Conservation (phyloP, 2,888 invertebrate species). For the Diplazon laetatorius region DNA sequence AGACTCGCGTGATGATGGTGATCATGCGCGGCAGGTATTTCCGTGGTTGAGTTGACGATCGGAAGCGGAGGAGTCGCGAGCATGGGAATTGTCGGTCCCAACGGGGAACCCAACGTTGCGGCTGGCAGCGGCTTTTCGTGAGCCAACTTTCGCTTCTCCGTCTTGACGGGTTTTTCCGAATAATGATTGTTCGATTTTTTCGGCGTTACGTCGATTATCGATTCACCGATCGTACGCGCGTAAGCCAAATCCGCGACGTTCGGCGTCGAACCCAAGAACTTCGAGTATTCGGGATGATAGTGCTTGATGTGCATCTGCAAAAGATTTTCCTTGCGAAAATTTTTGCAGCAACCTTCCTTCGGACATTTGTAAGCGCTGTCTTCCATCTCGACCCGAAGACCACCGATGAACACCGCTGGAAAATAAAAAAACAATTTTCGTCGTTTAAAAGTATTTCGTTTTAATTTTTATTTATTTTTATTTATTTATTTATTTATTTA, state of each 20-base stretch:
- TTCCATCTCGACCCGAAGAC: slow-evolving; percentile 86
- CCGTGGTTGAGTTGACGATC: slow-evolving; percentile 59
- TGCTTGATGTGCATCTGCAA: slow-evolving; percentile 97
- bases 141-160: slow-evolving; percentile 70
- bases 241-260: slow-evolving; percentile 94
- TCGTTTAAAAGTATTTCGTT: background rate
- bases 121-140: slow-evolving; percentile 67
- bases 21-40: slow-evolving; percentile 63
- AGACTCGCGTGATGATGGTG: slow-evolving; percentile 60
- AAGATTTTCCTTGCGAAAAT: slow-evolving; percentile 94
- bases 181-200: slow-evolving; percentile 78
- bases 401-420: slow-evolving; percentile 82
- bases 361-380: slow-evolving; percentile 89
- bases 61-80: slow-evolving; percentile 65
- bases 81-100: slow-evolving; percentile 58
- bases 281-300: slow-evolving; percentile 92
- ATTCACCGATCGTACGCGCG: slow-evolving; percentile 88
- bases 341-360: slow-evolving; percentile 92
- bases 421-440: slow-evolving; percentile 82
- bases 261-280: slow-evolving; percentile 90
- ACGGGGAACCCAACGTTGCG: slow-evolving; percentile 27
- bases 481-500: background rate
- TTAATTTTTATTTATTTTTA: too few species aligned
- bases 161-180: slow-evolving; percentile 82
- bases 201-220: slow-evolving; percentile 82